Percentiles rank a stretch among this genome's conserved stretches.
These are phyloP conservation scores for Eulemur rufifrons DNA, from an alignment of 2,113 vertebrate genomes.

Conservation along the genomic window DNA sequence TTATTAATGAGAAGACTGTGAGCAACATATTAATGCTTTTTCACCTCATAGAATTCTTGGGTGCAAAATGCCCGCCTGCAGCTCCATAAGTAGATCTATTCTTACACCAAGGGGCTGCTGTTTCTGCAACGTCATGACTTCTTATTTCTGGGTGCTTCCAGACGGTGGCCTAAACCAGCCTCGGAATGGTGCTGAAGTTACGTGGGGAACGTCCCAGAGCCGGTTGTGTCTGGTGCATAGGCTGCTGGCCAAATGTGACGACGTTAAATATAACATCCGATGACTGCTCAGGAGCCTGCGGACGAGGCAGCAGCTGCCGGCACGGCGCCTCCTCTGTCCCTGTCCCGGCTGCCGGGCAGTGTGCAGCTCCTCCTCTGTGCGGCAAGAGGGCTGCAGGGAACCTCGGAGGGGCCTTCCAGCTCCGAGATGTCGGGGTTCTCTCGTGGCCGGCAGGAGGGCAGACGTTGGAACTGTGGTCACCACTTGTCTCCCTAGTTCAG, in stretches of 20 bases:
- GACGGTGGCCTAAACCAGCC: neutral
- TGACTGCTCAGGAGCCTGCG: neutral
- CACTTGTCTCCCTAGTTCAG: accelerated
- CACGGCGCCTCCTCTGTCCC: neutral
- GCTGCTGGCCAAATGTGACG: constrained; percentile 5
- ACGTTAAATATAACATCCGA: neutral
- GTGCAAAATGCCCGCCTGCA: accelerated
- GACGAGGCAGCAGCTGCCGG: neutral
- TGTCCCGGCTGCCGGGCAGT: accelerated
- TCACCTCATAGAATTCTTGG: neutral
- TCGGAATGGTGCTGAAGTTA: neutral
- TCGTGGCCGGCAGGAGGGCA: no score
- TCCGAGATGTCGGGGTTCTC: neutral
- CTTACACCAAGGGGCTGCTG: accelerated
- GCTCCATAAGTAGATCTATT: neutral
- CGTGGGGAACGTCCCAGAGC: neutral
- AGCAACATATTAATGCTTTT: neutral
- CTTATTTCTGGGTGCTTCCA: constrained; percentile 3
- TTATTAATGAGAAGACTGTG: neutral
- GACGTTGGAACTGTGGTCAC: accelerated
- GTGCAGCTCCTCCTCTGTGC: neutral
- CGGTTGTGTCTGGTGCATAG: neutral
- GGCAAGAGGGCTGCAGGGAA: accelerated
- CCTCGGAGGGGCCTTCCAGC: neutral
- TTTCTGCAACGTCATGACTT: neutral